phyloP scores from a whole-genome alignment of 1,140 invertebrate species.

The Drosophila neocordata region DNA sequence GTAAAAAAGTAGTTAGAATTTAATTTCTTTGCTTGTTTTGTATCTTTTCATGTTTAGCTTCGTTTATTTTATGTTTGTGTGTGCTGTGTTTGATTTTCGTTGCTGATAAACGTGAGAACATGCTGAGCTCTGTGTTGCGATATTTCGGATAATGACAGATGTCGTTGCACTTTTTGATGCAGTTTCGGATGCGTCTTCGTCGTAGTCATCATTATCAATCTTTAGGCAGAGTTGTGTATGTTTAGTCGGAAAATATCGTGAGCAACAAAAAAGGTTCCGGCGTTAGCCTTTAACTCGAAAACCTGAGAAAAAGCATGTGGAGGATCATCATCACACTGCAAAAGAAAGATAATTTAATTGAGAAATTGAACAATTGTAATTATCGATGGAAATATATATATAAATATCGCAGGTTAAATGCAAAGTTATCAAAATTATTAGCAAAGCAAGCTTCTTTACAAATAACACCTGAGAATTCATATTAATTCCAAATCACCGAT shows the following conservation, averaged over 20 bases:
- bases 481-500: too few species aligned
- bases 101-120: constrained; percentile 62
- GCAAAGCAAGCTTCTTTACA: too few species aligned
- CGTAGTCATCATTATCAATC: background rate
- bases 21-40: constrained; percentile 47
- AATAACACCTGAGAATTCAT: too few species aligned
- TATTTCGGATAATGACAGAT: constrained; percentile 3
- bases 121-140: constrained; percentile 10
- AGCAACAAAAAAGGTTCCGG: constrained; percentile 93
- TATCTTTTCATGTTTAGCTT: constrained; percentile 26
- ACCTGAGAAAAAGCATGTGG: constrained; percentile 95
- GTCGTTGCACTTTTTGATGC: constrained; percentile 51
- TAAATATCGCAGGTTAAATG: too few species aligned
- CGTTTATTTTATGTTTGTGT: constrained; percentile 12
- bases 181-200: constrained; percentile 13
- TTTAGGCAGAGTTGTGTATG: constrained; percentile 91
- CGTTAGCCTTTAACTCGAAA: constrained; percentile 94
- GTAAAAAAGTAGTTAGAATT: constrained; percentile 54
- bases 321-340: constrained; percentile 96
- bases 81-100: constrained; percentile 32
- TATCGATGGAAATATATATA: background rate
- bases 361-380: background rate
- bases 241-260: constrained; percentile 96
- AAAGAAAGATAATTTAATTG: constrained; percentile 53
- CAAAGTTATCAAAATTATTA: too few species aligned